A percentile compares a stretch with the other conserved stretches of the same genome.
Conservation (phyloP, 2,797 vertebrate genomes). For the Oreochromis grahami region DNA sequence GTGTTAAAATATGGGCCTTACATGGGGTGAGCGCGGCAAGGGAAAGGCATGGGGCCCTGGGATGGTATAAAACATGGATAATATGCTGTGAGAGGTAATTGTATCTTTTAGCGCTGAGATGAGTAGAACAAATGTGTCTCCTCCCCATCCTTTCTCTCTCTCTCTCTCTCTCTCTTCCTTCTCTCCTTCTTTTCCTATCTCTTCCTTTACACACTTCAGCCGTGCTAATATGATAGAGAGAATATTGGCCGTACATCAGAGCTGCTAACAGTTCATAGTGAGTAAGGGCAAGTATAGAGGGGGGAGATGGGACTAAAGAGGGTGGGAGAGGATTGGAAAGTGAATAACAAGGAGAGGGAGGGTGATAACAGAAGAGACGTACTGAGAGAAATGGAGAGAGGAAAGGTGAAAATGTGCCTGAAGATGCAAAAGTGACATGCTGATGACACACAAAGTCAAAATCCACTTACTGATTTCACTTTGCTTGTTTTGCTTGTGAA, state of each 20-base stretch:
- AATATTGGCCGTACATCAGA: slow-evolving; percentile 99
- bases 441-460: slow-evolving; percentile 23
- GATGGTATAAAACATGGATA: slow-evolving; percentile 99
- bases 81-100: slow-evolving; percentile 99
- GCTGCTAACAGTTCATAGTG: slow-evolving; percentile 56
- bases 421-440: slow-evolving; percentile 25
- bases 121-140: slow-evolving; percentile 99
- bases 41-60: slow-evolving; percentile 81
- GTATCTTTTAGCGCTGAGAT: slow-evolving; percentile 99
- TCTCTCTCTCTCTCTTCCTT: slow-evolving; percentile 3
- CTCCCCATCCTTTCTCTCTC: slow-evolving; percentile 36
- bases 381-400: neutral
- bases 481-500: neutral
- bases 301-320: neutral
- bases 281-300: slow-evolving; percentile 36
- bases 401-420: slow-evolving; percentile 36
- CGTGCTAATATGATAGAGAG: slow-evolving; percentile 98
- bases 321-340: slow-evolving; percentile 9
- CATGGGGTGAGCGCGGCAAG: slow-evolving; percentile 81
- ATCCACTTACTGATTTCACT: slow-evolving; percentile 7
- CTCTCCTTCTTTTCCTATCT: slow-evolving; percentile 42
- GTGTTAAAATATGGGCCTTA: slow-evolving; percentile 98
- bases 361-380: slow-evolving; percentile 7
- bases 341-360: slow-evolving; percentile 28
- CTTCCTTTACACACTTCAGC: slow-evolving; percentile 79